These are phyloP conservation scores for Cephalopachus bancanus DNA, from an alignment of 2,797 vertebrate genomes.

Conservation along the genomic window DNA sequence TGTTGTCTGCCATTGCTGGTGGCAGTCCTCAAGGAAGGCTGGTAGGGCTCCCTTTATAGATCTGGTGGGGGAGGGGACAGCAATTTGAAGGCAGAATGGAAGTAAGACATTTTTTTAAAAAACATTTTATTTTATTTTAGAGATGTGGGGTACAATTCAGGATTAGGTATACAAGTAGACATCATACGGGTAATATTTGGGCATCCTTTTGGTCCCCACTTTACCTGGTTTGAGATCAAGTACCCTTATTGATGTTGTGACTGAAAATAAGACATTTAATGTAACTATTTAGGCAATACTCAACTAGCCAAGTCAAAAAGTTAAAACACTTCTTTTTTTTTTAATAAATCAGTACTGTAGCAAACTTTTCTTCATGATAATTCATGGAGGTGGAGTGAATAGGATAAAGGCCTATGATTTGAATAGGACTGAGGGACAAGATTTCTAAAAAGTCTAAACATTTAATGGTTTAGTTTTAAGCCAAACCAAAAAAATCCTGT, in stretches of 20 bases:
- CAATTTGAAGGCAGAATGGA: not conserved
- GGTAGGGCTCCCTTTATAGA: not conserved
- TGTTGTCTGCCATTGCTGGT: not conserved
- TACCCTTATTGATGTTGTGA: too few species aligned
- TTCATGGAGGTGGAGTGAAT: not conserved
- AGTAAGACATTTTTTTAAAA: not conserved
- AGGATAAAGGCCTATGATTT: not conserved
- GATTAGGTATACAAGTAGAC: too few species aligned
- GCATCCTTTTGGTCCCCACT: too few species aligned
- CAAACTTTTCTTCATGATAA: conserved; percentile 34
- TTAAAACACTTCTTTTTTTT: not conserved
- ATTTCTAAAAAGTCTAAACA: not conserved
- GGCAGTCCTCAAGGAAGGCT: not conserved
- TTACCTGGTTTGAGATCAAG: too few species aligned
- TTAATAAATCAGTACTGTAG: not conserved
- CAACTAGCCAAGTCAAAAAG: not conserved
- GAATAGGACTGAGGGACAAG: not conserved
- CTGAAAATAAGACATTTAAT: not conserved
- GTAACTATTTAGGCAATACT: not conserved
- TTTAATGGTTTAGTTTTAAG: not conserved
- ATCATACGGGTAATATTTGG: too few species aligned
- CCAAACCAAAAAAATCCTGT: not conserved
- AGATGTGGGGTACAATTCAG: too few species aligned
- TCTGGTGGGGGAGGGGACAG: not conserved
- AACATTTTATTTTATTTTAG: too few species aligned